Evolutionary conservation across 92 coral and sea anemone genomes (phyloP).

Genomic region (Nematostella vectensis): DNA sequence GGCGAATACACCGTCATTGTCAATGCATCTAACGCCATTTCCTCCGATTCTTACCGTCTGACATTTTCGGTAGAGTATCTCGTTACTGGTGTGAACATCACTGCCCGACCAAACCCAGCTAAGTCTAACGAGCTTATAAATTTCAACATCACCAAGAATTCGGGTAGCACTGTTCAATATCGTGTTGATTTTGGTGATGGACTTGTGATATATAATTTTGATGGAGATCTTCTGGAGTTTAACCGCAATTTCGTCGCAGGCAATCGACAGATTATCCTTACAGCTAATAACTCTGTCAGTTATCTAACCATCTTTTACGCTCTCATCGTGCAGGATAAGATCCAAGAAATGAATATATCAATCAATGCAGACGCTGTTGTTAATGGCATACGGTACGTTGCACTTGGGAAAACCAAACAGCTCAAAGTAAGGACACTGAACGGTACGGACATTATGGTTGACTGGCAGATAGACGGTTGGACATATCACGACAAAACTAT

Average conservation of each 20-base stretch:
- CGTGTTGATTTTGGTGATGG: constrained; percentile 73
- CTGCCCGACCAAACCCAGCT: constrained; percentile 74
- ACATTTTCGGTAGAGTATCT: constrained; percentile 58
- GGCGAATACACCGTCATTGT: constrained; percentile 52
- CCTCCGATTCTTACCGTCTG: constrained; percentile 23
- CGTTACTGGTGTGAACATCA: constrained; percentile 48
- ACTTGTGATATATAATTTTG: constrained; percentile 26
- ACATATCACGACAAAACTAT: constrained; percentile 16
- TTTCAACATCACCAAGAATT: constrained; percentile 54
- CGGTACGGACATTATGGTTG: constrained; percentile 55
- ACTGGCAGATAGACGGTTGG: constrained; percentile 25
- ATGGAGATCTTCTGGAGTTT: constrained; percentile 23
- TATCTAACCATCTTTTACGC: constrained; percentile 57
- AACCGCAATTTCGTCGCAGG: constrained; percentile 61
- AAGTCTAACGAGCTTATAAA: constrained; percentile 55
- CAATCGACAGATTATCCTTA: constrained; percentile 56
- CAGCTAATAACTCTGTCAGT: constrained; percentile 50
- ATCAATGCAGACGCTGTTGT: constrained; percentile 19
- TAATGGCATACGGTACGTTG: constrained; percentile 24
- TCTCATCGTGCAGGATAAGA: constrained; percentile 63
- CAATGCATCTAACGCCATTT: constrained; percentile 70
- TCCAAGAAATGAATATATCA: constrained; percentile 31
- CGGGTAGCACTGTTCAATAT: constrained; percentile 66
- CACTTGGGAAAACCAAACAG: constrained; percentile 21
- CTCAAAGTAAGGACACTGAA: constrained; percentile 26